A percentile compares a stretch with the other conserved stretches of the same genome.
These are phyloP conservation scores for Micromesistius poutassou DNA, from an alignment of 2,797 vertebrate species.

Conservation along the genomic window DNA sequence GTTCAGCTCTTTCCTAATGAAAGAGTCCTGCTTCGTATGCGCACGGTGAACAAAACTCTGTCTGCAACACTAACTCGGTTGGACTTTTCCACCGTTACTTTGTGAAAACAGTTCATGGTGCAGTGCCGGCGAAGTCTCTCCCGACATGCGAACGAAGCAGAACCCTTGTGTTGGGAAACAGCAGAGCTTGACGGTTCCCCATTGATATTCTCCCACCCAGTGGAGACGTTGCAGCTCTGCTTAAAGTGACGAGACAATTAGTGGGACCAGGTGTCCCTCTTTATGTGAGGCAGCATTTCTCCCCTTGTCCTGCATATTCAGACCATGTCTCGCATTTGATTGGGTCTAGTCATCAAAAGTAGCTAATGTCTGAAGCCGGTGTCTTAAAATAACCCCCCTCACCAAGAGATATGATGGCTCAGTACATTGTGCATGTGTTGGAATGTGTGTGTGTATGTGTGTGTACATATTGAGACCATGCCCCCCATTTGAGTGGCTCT, in stretches of 20 bases:
- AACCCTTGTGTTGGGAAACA: not conserved
- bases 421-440: too few species aligned
- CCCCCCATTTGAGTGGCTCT: too few species aligned
- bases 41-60: not conserved
- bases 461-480: too few species aligned
- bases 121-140: not conserved
- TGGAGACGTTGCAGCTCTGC: not conserved
- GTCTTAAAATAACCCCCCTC: too few species aligned
- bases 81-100: not conserved
- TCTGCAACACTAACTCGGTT: not conserved
- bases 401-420: too few species aligned
- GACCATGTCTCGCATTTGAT: too few species aligned
- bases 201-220: not conserved
- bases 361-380: too few species aligned
- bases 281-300: too few species aligned
- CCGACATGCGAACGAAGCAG: not conserved
- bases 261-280: too few species aligned
- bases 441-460: too few species aligned
- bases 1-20: not conserved
- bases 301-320: too few species aligned
- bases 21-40: not conserved
- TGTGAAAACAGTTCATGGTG: not conserved
- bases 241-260: not conserved
- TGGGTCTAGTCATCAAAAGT: too few species aligned
- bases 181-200: not conserved